Evolutionary conservation across 2,797 vertebrate species (phyloP).

Genomic region (Euthynnus affinis): DNA sequence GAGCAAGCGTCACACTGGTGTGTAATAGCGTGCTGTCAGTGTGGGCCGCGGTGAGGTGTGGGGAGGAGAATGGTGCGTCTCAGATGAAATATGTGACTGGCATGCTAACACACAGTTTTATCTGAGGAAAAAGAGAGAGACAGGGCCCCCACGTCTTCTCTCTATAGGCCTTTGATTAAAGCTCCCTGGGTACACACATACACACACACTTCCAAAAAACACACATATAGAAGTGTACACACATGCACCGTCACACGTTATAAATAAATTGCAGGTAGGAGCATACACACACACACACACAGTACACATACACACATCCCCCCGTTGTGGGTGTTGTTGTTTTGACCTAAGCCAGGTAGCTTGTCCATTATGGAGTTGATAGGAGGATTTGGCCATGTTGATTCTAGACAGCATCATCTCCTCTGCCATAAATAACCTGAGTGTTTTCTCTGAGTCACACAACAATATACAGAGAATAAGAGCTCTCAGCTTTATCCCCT

Average conservation of each 20-base stretch:
- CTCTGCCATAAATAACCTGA: conserved; percentile 79
- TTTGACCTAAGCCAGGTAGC: conserved; percentile 82
- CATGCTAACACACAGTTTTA: conserved; percentile 89
- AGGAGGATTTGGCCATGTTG: conserved; percentile 85
- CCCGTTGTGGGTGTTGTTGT: conserved; percentile 74
- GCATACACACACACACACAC: conserved; percentile 53
- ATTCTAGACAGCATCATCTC: conserved; percentile 81
- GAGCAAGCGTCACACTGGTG: conserved; percentile 73
- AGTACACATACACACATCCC: conserved; percentile 61
- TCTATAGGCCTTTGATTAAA: conserved; percentile 86
- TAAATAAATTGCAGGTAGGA: conserved; percentile 75
- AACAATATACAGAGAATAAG: conserved; percentile 75
- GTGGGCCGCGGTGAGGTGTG: conserved; percentile 79
- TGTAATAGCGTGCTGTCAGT: conserved; percentile 83
- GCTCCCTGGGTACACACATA: conserved; percentile 75
- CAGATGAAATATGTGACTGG: conserved; percentile 90
- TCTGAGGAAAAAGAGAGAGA: conserved; percentile 76
- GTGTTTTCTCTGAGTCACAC: conserved; percentile 77
- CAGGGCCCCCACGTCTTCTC: conserved; percentile 72
- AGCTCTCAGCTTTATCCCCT: conserved; percentile 73
- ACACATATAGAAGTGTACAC: conserved; percentile 59
- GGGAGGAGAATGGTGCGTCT: conserved; percentile 80
- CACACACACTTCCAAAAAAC: conserved; percentile 63
- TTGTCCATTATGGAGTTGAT: conserved; percentile 86
- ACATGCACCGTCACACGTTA: conserved; percentile 57